Base-by-base conservation (phyloP, 2,888 invertebrate species). In the Xestia sexstrigata region DNA sequence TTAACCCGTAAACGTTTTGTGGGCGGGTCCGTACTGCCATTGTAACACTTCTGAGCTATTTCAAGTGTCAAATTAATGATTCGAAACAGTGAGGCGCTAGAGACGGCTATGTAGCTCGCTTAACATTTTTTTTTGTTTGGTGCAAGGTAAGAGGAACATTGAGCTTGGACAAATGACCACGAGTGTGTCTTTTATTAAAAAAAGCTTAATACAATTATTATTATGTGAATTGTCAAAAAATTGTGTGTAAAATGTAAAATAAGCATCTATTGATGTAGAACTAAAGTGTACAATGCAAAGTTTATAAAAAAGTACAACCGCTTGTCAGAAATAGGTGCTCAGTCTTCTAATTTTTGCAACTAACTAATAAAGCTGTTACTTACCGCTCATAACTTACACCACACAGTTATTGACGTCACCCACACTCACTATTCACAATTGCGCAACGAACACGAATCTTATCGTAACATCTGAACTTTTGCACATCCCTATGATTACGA, bases 31-130 rank as follows among this genome's bases (percentile, higher is more conserved):
- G 77, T 87, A 88, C 86, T 87, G 90, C 92, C 93, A 92, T 93
- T 94, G 94, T 94, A 94, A 93, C 92, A 93, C 93, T 93, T 92
- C 91, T 89, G 90, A 93, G 92, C 92, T 92, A 93, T 94, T 93
- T 91, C 91, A 90, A 94, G 95, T 95, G 96, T 96, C 96, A 95
- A 95, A 95, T 96, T 96, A 96, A 96, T 96, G 95, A 95, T 94
- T 92, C 93, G 94, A 93, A 94, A 93, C 93, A 93, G 92, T 92
- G 92, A 93, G 92, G 91, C 90, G 92, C 89, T 92, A 82, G 92
- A 88, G 93, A 92, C 93, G 91, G 89, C 91, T 93, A 87, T 84
- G 82, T 83, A 74, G 80, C 81, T 78, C 58, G 85, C 87, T 89
- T 74, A 81, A 88, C 78, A 70, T 84, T 89, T 86, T 89, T 86